Base-by-base conservation (phyloP, 2,113 vertebrate species). In the Aphyosemion australe region DNA sequence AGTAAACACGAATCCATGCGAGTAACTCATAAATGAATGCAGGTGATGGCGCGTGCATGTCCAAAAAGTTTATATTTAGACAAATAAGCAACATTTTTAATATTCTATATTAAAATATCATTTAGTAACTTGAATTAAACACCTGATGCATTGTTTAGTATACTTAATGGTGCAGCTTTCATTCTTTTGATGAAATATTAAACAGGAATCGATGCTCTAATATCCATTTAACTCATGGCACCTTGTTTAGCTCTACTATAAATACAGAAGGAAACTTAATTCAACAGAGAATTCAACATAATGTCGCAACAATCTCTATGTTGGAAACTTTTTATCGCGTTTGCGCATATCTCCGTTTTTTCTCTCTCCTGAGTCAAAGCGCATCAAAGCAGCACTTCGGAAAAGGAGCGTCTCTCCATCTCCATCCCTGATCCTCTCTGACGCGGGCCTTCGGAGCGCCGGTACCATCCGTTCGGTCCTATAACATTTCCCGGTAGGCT, bases 1-100 rank as follows among this genome's bases (percentile, higher is more conserved):
- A 84, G 90, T 91, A 87, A 89, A 87, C 86, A 90, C 84, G 81
- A 83, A 89, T 81, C 74, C 71, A 65, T 80, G 26, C 26, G 75
- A 87, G 87, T 80, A 72, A 74, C 65, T 74, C 55, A 61, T 58
- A 79, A 82, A 83, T 61, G 65, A 58, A 72, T 52, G 61, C 46
- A 65, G 68, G 68, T 72, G 49, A 74, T 69, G 59, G 73, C 71
- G 69, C 69, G 19, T 43, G 49, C 41, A 15, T 34, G 45, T 49
- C 51, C 16, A 31, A 54, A 31, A 26, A 26, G 26, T 10, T 13
- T 7, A 32, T 12, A 39, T 50, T 69, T 69, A 68, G 32, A 31
- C 20, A 49, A 43, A 34, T 57, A 0, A 43, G 8, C 4, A 26
- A 20, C 7, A 18, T 42, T 52, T 20, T 68, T 45, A 43, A 2